Conservation (phyloP, 2,888 invertebrate genomes). For the Tortrix viridana region DNA sequence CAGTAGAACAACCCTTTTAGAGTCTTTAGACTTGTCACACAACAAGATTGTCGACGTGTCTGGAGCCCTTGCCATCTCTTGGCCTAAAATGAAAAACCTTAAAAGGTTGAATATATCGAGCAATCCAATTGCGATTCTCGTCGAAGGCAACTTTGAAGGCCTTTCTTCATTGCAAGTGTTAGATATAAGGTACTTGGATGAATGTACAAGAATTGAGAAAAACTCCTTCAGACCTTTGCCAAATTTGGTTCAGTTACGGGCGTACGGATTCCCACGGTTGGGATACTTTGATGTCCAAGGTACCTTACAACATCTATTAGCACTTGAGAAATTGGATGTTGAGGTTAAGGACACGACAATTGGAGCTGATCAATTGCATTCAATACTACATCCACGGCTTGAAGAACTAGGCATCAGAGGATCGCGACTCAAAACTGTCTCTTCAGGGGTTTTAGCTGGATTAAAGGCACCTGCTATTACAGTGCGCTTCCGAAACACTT, state of each 20-base stretch:
- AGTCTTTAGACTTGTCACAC: constrained; percentile 90
- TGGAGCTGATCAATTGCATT: constrained; percentile 92
- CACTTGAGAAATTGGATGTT: constrained; percentile 90
- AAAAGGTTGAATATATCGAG: constrained; percentile 91
- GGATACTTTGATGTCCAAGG: constrained; percentile 95
- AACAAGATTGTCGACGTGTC: constrained; percentile 87
- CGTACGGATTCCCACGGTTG: constrained; percentile 90
- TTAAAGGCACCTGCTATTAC: constrained; percentile 88
- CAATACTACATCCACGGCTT: constrained; percentile 91
- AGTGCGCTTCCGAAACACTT: constrained; percentile 92
- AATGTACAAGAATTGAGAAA: constrained; percentile 91
- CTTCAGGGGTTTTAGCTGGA: constrained; percentile 93
- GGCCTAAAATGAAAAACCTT: constrained; percentile 89
- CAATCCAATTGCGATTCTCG: constrained; percentile 92
- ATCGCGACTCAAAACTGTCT: constrained; percentile 88
- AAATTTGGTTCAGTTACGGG: constrained; percentile 88
- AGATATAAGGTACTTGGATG: constrained; percentile 86
- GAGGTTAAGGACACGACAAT: constrained; percentile 94
- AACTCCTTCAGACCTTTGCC: constrained; percentile 89
- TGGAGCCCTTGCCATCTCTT: constrained; percentile 85
- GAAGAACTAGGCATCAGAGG: constrained; percentile 90
- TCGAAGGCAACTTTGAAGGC: constrained; percentile 90
- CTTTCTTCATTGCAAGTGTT: constrained; percentile 87
- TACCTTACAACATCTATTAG: constrained; percentile 89
- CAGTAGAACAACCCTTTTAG: constrained; percentile 91